Evolutionary conservation across 2,888 invertebrate genomes (phyloP).

Genomic region (Rotaria socialis): DNA sequence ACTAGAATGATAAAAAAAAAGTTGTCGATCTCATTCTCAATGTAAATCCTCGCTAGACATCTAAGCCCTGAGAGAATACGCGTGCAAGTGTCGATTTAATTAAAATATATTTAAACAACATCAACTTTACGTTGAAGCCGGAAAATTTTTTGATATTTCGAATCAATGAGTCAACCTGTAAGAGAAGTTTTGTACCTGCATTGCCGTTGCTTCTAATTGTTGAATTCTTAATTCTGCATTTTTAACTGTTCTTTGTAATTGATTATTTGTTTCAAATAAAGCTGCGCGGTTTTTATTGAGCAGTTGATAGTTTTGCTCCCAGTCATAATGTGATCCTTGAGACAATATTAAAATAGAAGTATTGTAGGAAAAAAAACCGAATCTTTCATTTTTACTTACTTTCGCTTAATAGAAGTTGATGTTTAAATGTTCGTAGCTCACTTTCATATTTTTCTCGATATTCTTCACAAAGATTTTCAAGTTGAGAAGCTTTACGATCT

Average conservation of each 20-base stretch:
- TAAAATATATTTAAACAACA: too few species aligned
- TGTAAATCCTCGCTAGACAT: too few species aligned
- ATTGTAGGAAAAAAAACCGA: background rate
- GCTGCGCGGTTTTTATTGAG: background rate
- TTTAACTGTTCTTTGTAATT: background rate
- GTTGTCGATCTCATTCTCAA: too few species aligned
- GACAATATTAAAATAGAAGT: background rate
- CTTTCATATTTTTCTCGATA: background rate
- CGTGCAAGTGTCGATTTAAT: too few species aligned
- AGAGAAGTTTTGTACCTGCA: background rate
- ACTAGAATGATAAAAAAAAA: too few species aligned
- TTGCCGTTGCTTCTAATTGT: background rate
- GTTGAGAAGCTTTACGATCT: background rate
- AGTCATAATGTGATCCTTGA: background rate
- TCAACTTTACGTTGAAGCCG: too few species aligned
- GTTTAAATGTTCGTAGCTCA: background rate
- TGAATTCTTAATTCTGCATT: background rate
- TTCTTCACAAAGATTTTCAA: slow-evolving; percentile 1
- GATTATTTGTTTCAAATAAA: background rate
- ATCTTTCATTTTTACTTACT: background rate
- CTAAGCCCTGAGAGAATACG: too few species aligned
- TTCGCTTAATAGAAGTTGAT: background rate
- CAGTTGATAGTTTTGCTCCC: background rate
- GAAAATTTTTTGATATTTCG: too few species aligned
- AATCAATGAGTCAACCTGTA: too few species aligned